Base-by-base conservation (phyloP, 2,113 vertebrate species). In the Heterochromis multidens region DNA sequence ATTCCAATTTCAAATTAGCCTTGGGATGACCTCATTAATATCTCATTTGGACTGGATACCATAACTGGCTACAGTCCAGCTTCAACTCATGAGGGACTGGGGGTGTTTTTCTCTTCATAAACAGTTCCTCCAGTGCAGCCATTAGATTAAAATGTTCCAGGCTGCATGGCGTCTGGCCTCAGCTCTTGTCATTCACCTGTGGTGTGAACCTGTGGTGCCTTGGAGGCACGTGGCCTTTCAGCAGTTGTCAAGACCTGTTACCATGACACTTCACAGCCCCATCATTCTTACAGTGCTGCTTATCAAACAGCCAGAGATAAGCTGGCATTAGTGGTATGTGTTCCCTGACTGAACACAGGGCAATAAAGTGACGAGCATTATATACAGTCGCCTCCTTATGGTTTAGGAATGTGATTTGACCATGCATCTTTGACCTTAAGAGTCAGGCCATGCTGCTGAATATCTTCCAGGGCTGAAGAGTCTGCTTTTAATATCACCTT, bases 211-310 rank as follows among this genome's bases (percentile, higher is more conserved):
- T 59, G 52, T 77, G 27, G 81, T 3, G 31, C 27, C 86, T 67
- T 62, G 52, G 31, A 76, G 37, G 82, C 78, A 80, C 7, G 7
- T 61, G 59, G 77, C 83, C 61, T 81, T 72, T 89, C 87, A 86
- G 77, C 84, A 57, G 81, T 59, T 90, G 88, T 92, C 91, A 88
- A 43, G 74, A 87, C 54, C 61, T 3, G 87, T 92, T 90, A 88
- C 90, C 25, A 6, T 86, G 86, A 91, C 57, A 77, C 82, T 78
- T 87, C 60, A 33, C 86, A 89, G 88, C 19, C 35, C 76, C 13
- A 21, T 58, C 67, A 27, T 81, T 63, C 79, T 29, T 74, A 79
- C 27, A 25, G 77, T 17, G 65, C 81, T 29, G 72, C 81, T 90
- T 87, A 88, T 91, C 92, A 77, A 79, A 23, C 63, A 6, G 31